A percentile compares a stretch with the other conserved stretches of the same genome.
Evolutionary conservation across 2,113 vertebrate genomes (phyloP).

Genomic region (Thunnus thynnus): DNA sequence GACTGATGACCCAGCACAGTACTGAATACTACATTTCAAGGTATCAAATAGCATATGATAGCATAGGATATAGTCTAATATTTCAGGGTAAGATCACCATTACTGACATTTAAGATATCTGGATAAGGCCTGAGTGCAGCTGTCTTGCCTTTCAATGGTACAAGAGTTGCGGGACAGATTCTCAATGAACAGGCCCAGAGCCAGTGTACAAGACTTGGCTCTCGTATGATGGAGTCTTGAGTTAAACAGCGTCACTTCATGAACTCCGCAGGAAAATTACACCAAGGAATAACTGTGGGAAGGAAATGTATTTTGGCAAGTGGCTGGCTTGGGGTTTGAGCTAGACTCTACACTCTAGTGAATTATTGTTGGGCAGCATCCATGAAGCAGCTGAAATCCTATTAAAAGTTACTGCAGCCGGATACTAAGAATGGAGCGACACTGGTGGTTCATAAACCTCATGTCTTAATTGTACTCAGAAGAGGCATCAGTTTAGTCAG

Average conservation of each 20-base stretch:
- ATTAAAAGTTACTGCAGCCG: constrained; percentile 25
- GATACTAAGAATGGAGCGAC: constrained; percentile 24
- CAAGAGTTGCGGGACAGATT: constrained; percentile 35
- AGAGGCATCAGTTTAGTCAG: background rate
- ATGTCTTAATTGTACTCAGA: constrained; percentile 6
- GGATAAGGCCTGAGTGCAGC: background rate
- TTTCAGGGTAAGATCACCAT: background rate
- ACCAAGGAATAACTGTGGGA: constrained; percentile 51
- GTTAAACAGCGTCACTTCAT: constrained; percentile 29
- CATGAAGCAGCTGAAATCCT: constrained; percentile 39
- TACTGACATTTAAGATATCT: background rate
- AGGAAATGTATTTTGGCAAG: constrained; percentile 66
- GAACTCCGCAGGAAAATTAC: constrained; percentile 49
- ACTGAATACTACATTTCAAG: no score
- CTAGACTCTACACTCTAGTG: constrained; percentile 36
- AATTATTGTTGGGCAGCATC: constrained; percentile 39
- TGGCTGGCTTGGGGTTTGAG: constrained; percentile 33
- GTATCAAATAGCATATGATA: no score
- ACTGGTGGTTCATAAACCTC: constrained; percentile 19
- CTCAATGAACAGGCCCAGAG: constrained; percentile 45
- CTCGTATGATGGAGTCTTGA: constrained; percentile 16
- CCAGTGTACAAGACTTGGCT: constrained; percentile 28
- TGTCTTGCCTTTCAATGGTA: constrained; percentile 10
- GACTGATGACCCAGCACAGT: no score
- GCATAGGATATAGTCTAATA: background rate